phyloP scores from a whole-genome alignment of 2,797 vertebrate species.

The Clamator glandarius region DNA sequence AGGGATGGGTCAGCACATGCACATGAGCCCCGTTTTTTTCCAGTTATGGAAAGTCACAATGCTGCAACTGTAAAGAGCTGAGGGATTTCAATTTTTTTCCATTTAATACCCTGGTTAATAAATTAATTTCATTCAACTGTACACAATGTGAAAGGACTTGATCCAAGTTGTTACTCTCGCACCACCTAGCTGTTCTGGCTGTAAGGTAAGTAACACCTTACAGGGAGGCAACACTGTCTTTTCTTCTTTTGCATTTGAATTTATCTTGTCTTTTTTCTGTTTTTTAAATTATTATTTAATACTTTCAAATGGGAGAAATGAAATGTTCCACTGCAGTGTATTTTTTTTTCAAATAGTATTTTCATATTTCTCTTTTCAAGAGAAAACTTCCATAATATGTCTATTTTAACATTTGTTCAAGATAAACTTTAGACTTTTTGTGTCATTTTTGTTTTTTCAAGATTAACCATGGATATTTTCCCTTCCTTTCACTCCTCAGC shows the following conservation, averaged over 20 bases:
- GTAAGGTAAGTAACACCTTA: neutral
- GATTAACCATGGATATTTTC: neutral
- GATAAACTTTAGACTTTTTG: neutral
- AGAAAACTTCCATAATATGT: rapidly evolving
- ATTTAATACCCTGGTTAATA: neutral
- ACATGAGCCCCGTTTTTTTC: neutral
- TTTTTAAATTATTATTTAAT: too few species aligned
- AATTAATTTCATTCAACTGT: neutral
- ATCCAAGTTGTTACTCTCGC: neutral
- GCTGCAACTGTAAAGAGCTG: neutral
- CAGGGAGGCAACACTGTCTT: neutral
- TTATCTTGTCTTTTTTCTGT: neutral
- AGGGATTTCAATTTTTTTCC: neutral
- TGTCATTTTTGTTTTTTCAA: too few species aligned
- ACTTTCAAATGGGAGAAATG: neutral
- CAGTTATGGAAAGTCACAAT: neutral
- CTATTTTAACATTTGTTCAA: neutral
- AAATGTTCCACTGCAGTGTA: neutral
- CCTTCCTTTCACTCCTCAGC: neutral
- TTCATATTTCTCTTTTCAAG: neutral
- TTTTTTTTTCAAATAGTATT: neutral
- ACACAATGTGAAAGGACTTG: neutral
- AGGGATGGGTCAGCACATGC: neutral
- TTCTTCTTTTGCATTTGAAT: neutral
- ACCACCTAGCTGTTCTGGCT: neutral